Base-by-base conservation (phyloP, 2,888 invertebrate genomes). In the Panzeria rudis region DNA sequence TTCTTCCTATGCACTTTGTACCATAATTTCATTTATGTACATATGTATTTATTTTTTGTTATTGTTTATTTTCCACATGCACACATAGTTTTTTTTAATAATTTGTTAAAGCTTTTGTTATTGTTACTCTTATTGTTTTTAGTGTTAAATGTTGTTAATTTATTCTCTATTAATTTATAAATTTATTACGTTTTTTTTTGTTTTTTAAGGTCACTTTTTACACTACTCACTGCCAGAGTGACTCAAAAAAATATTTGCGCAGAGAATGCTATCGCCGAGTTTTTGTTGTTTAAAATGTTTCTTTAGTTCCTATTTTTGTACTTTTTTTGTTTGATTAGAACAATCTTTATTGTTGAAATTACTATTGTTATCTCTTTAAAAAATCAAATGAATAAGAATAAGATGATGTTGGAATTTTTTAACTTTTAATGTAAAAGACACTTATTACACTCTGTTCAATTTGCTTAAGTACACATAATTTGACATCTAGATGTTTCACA, bases 1-100 rank as follows among this genome's bases (percentile, higher is more conserved):
- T 66, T 80, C 29, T 64, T 56, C 4, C 44, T 56, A 56, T 76
- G 75, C 44, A 76, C 69, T 82, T 76, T 82, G 69, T 69, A 76
- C 62, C 41, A 41, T 23, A 61, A 68, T 61, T 29, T 25, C 6
- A 61, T 79, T 71, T n/a, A 29, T 29, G 29, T 29, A 29, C 5
- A 5, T 25, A 35, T 35, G 3, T 25, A 38, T 11, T 4, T 20
- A 50, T 29, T 29, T 29, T 29, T 29, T 4, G 29, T 38, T 68
- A 25, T 52, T 13, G 52, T n/a, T 23, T 52, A 17, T 11, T 52
- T 44, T 23, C 23, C 13, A 25, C 8, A 50, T 8, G 44, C 9
- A 17, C 17, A 64, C 6, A 20, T 41, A 25, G 61, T 29, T 35
- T 52, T 5, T 9, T 47, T 59, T 29, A 17, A 52, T 76, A 15